Base-by-base conservation (phyloP, 2,797 vertebrate genomes). In the Melanotaenia parkinsoni region DNA sequence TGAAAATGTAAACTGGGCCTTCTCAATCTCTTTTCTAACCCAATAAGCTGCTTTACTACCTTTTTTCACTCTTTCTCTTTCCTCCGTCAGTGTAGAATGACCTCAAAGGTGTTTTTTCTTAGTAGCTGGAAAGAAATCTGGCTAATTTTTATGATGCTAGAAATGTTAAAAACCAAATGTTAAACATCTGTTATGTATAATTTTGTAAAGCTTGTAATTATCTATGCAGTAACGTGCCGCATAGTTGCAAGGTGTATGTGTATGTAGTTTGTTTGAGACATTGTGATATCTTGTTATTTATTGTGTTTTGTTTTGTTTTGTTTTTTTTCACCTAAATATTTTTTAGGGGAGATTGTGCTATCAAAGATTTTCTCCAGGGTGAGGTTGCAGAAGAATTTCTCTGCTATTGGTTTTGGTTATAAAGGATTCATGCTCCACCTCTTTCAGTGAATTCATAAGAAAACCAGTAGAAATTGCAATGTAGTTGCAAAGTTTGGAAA, bases 1-100 rank as follows among this genome's bases (percentile, higher is more conserved):
- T 88, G 80, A 84, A 87, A 88, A 89, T 77, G 72, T 87, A 89
- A 88, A 89, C 77, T 74, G 66, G 77, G 72, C 64, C 79, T 76
- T 78, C 40, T 83, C 76, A 78, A 68, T 84, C 54, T 84, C 62
- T 61, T 35, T 77, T 58, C 51, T 84, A 84, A 86, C 81, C 68
- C 56, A 75, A 76, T 84, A 65, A 84, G 78, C 81, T 80, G 1
- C 53, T 40, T 63, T 51, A 26, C 53, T 14, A 50, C 43, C 38
- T 72, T 32, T 47, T 63, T 58, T 69, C 35, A 3, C 35, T 54
- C 14, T 8, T 54, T 26, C 45, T 45, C 18, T 63, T n/a, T 47
- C 47, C 67, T 22, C 13, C 37, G 45, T 61, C 16, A 30, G 50
- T 58, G 16, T 58, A 65, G 47, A 59, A 32, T 74, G 75, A 73